Base-by-base conservation (phyloP, 2,797 vertebrate genomes). In the Harpagifer antarcticus region DNA sequence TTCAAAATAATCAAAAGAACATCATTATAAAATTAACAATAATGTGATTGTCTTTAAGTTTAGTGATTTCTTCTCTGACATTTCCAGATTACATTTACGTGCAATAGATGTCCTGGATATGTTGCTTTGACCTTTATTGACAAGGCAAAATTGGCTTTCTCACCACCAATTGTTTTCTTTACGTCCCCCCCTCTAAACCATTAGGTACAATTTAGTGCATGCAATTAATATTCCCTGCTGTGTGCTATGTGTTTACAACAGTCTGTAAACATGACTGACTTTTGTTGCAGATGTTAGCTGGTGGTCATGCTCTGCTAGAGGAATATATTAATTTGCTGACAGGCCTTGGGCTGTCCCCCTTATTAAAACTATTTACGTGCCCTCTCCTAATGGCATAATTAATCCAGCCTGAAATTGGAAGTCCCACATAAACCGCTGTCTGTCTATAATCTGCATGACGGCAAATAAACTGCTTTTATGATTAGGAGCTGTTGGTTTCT, bases 301-400 rank as follows among this genome's bases (percentile, higher is more conserved):
- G 72, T 83, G 84, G 85, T 88, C 89, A 90, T 84, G 88, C 89
- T 92, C 84, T 73, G 88, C 77, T 87, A 82, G 77, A 89, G 72
- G 72, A 89, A 91, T 78, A 78, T 85, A 91, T 93, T 89, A 74
- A 85, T 91, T 86, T 53, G 2, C 72, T 79, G 84, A 90, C 86
- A 86, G 82, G 82, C 82, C 72, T 66, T 73, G 72, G 88, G 89
- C 88, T 79, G 74, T 86, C 81, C 73, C 63, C 63, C 86, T 85
- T 90, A 93, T 91, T 92, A 88, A 87, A 89, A 83, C 75, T 78
- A 88, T 91, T 91, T 93, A 90, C 93, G 90, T 90, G 66, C 78
- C 78, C 75, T 76, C 63, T 72, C 74, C 78, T 88, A 90, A 90
- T 88, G 83, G 78, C 75, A 84, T 90, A 89, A 93, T 92, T 91